Evolutionary conservation across 2,797 vertebrate genomes (phyloP).

Genomic region (Agapornis canus): DNA sequence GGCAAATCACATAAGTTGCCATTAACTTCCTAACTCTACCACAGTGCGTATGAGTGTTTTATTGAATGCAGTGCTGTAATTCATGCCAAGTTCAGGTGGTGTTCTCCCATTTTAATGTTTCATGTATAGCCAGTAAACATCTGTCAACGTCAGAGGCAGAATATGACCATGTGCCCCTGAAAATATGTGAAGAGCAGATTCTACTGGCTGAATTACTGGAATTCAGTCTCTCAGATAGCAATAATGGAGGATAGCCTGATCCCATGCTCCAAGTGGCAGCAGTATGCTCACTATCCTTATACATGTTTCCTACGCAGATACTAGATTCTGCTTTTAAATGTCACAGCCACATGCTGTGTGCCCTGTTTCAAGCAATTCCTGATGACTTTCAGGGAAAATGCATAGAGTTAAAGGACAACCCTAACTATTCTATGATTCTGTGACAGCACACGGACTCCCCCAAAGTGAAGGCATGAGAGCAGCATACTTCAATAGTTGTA

Average conservation of each 20-base stretch:
- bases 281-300: background rate
- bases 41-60: background rate
- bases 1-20: rapidly evolving
- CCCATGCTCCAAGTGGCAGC: background rate
- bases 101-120: background rate
- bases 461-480: background rate
- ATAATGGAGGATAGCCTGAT: background rate
- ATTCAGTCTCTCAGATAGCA: background rate
- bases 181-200: background rate
- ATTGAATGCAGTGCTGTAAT: background rate
- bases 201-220: background rate
- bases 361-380: background rate
- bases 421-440: too few relatives aligned
- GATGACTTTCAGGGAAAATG: background rate
- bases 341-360: background rate
- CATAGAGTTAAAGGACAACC: background rate
- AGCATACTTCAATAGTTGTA: background rate
- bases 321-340: background rate
- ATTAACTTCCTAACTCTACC: background rate
- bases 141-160: background rate
- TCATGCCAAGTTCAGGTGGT: background rate
- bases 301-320: background rate
- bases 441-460: background rate
- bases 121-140: background rate
- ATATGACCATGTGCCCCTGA: background rate